Percentiles rank a stretch among this genome's conserved stretches.
These are phyloP conservation scores for Caenorhabditis sulstoni DNA, from an alignment of 2,888 invertebrate species.

Conservation along the genomic window DNA sequence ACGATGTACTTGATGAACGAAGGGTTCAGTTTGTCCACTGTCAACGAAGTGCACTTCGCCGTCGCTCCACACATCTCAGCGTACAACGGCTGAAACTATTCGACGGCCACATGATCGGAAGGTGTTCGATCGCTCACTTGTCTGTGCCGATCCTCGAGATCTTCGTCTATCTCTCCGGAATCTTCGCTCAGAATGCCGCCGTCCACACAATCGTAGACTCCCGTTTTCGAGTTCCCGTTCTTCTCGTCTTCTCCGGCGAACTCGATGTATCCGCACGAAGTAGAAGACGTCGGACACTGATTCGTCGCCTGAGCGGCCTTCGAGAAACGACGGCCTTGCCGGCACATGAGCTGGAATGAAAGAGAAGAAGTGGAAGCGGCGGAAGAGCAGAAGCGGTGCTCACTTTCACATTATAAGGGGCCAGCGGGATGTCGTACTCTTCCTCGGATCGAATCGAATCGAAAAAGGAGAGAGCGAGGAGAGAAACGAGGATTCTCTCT, in stretches of 20 bases:
- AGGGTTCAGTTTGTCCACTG: conserved; percentile 62
- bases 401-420: conserved; percentile 72
- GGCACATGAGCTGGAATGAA: conserved; percentile 64
- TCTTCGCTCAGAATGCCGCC: conserved; percentile 63
- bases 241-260: conserved; percentile 49
- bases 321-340: conserved; percentile 63
- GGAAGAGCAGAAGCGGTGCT: background rate
- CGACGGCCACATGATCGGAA: background rate
- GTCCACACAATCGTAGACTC: conserved; percentile 69
- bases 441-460: conserved; percentile 22
- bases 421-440: conserved; percentile 61
- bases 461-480: conserved; percentile 13
- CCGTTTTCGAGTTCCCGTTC: conserved; percentile 54
- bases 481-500: background rate
- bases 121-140: conserved; percentile 1
- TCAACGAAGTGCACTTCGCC: conserved; percentile 57
- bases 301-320: conserved; percentile 58
- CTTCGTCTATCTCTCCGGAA: conserved; percentile 55
- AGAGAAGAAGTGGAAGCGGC: conserved; percentile 8
- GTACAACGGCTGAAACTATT: conserved; percentile 58
- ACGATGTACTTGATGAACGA: conserved; percentile 64
- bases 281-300: conserved; percentile 67
- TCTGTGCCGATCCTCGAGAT: conserved; percentile 30
- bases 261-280: conserved; percentile 68
- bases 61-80: conserved; percentile 64